Evolutionary conservation across 2,113 vertebrate species (phyloP).

Genomic region (Triplophysa tibetana): DNA sequence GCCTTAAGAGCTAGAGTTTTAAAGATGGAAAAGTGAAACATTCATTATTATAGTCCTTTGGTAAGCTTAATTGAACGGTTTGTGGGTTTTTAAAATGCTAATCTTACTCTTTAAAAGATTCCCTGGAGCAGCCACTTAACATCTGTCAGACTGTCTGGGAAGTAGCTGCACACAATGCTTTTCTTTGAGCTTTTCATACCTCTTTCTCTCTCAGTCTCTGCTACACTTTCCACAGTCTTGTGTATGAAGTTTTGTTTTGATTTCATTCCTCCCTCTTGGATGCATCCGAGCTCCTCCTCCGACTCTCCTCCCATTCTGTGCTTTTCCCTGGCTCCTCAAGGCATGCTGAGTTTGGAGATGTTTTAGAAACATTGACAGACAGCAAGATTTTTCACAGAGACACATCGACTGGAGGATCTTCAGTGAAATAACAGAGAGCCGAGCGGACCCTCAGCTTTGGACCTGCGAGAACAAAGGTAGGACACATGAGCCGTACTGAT

Average conservation of each 20-base stretch:
- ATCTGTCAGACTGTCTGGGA: conserved; percentile 23
- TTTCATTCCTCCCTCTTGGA: conserved; percentile 45
- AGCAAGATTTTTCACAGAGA: conserved; percentile 20
- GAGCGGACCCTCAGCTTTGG: background rate
- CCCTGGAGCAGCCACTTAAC: background rate
- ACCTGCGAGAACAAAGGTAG: conserved; percentile 39
- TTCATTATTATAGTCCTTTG: background rate
- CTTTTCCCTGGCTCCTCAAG: conserved; percentile 34
- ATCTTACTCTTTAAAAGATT: background rate
- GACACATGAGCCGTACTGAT: background rate
- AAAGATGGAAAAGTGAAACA: no score
- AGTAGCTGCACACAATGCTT: background rate
- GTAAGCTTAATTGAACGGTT: background rate
- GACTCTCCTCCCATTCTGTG: conserved; percentile 39
- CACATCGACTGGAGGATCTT: background rate
- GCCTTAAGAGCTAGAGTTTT: no score
- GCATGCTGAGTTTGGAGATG: conserved; percentile 45
- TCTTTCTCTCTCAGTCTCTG: background rate
- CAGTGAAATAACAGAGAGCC: conserved; percentile 11
- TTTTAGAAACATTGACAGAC: conserved; percentile 32
- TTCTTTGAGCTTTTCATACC: background rate
- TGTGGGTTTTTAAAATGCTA: conserved; percentile 2
- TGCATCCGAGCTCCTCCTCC: conserved; percentile 48
- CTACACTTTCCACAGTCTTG: background rate
- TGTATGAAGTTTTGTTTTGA: conserved; percentile 37